Conservation (phyloP, 2,888 invertebrate genomes). For the Hyppa rectilinea region DNA sequence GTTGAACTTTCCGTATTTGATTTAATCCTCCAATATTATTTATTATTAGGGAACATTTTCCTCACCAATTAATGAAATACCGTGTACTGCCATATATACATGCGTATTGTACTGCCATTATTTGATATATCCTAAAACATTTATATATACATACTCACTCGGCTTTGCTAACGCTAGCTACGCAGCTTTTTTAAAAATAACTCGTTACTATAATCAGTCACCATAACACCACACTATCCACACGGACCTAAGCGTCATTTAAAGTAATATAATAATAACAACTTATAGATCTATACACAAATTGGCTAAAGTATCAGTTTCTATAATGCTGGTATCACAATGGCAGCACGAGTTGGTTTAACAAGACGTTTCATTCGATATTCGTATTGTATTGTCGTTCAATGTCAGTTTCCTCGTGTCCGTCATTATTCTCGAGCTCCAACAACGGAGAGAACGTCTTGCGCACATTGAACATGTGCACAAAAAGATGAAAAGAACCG, state of each 20-base stretch:
- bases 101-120: neutral
- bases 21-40: neutral
- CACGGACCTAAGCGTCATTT: constrained; percentile 19
- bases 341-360: constrained; percentile 41
- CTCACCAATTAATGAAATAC: neutral
- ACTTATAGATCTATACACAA: constrained; percentile 27
- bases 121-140: constrained; percentile 2
- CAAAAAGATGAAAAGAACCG: constrained; percentile 82
- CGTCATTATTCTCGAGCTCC: constrained; percentile 63
- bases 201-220: constrained; percentile 21
- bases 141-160: constrained; percentile 7
- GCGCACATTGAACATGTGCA: constrained; percentile 74
- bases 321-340: constrained; percentile 31
- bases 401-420: constrained; percentile 59
- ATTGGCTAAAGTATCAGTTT: constrained; percentile 40
- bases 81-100: too few relatives aligned
- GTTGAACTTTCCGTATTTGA: neutral
- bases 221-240: constrained; percentile 17
- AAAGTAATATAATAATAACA: constrained; percentile 28
- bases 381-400: constrained; percentile 56
- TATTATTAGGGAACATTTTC: neutral
- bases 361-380: constrained; percentile 54
- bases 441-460: constrained; percentile 70
- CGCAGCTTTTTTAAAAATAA: constrained; percentile 36
- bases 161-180: constrained; percentile 40